Evolutionary conservation across 2,113 vertebrate genomes (phyloP).

Genomic region (Capreolus pygargus): DNA sequence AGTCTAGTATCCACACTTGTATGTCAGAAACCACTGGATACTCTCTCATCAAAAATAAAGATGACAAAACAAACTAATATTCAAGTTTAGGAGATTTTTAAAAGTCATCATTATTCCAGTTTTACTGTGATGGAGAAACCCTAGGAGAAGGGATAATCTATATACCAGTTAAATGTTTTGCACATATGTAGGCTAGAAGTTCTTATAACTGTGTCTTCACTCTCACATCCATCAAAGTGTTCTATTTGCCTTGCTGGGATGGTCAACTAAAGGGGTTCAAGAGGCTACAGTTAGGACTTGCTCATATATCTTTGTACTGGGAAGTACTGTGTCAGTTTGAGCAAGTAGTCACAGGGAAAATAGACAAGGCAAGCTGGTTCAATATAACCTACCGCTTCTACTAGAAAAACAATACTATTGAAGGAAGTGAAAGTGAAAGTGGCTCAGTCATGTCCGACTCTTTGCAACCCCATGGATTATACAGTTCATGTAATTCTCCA

Average conservation of each 20-base stretch:
- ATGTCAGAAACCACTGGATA: neutral
- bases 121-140: conserved; percentile 4
- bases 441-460: neutral
- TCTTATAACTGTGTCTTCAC: neutral
- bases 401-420: neutral
- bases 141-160: neutral
- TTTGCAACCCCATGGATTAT: neutral
- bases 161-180: neutral
- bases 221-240: neutral
- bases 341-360: neutral
- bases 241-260: neutral
- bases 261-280: neutral
- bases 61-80: conserved; percentile 19
- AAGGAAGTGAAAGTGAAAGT: neutral
- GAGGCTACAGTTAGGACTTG: neutral
- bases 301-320: neutral
- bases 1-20: neutral
- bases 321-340: neutral
- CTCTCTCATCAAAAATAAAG: conserved; percentile 30
- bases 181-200: neutral
- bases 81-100: neutral
- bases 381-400: neutral
- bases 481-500: neutral
- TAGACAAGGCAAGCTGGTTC: neutral
- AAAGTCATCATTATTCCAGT: neutral